Conservation (phyloP, 2,888 invertebrate genomes). For the Dryadula phaetusa region DNA sequence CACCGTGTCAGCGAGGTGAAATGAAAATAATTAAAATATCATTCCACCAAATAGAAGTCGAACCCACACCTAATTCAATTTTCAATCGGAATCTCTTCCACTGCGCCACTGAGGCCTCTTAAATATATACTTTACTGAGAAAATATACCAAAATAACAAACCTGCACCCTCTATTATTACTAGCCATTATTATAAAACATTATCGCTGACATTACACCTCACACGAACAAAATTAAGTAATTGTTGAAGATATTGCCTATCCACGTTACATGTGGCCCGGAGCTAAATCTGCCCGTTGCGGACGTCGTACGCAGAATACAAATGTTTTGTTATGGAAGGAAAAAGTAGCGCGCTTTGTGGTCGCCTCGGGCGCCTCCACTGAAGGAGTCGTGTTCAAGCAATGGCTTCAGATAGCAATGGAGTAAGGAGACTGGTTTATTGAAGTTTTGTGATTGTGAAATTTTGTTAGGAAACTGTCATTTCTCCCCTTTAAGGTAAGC, state of each 20-base stretch:
- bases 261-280: conserved; percentile 45
- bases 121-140: too few species aligned
- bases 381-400: conserved; percentile 70
- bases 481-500: too few species aligned
- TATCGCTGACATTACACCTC: conserved; percentile 30
- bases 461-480: not conserved
- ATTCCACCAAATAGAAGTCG: too few species aligned
- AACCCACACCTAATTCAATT: too few species aligned
- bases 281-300: conserved; percentile 52
- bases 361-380: conserved; percentile 70
- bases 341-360: conserved; percentile 78
- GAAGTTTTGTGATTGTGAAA: not conserved
- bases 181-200: conserved; percentile 14
- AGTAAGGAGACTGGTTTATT: conserved; percentile 43
- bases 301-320: conserved; percentile 65
- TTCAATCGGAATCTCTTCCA: too few species aligned
- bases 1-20: too few species aligned
- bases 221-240: conserved; percentile 32
- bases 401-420: conserved; percentile 49
- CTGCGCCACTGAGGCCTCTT: too few species aligned
- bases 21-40: too few species aligned
- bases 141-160: conserved; percentile 1
- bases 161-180: conserved; percentile 11
- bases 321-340: conserved; percentile 80
- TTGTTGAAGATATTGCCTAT: conserved; percentile 41